A percentile compares a stretch with the other conserved stretches of the same genome.
phyloP scores from a whole-genome alignment of 2,797 vertebrate genomes.

The Xenentodon cancila region DNA sequence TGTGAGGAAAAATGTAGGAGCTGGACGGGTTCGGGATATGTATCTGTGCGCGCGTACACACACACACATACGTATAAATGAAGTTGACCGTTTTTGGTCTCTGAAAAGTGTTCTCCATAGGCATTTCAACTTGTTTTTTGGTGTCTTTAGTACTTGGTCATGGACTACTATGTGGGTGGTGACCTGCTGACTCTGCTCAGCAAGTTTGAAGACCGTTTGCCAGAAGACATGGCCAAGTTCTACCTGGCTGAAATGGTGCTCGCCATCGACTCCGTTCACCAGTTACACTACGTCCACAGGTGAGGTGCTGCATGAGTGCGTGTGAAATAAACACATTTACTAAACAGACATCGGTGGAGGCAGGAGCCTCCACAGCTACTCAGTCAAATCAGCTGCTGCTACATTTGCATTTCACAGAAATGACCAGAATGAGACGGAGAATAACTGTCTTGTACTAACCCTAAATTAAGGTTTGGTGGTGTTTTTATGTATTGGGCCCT shows the following conservation, averaged over 20 bases:
- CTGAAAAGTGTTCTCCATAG: not conserved
- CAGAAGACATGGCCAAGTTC: conserved; percentile 98
- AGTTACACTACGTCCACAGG: conserved; percentile 99
- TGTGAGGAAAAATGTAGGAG: conserved; percentile 22
- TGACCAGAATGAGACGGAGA: too few relatives aligned
- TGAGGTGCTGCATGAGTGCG: conserved; percentile 59
- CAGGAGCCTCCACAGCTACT: too few relatives aligned
- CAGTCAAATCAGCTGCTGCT: too few relatives aligned
- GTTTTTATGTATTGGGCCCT: too few relatives aligned
- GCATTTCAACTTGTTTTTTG: not conserved
- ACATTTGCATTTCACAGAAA: too few relatives aligned
- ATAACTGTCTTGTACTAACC: too few relatives aligned
- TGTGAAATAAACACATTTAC: not conserved
- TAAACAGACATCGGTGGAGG: not conserved
- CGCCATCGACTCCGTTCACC: conserved; percentile 97
- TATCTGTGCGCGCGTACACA: too few relatives aligned
- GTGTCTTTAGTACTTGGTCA: conserved; percentile 91
- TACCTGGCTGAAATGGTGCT: conserved; percentile 99
- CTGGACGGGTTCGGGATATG: not conserved
- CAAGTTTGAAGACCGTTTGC: conserved; percentile 97
- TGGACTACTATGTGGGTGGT: conserved; percentile 99
- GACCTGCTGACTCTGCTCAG: conserved; percentile 97
- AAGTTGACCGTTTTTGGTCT: too few relatives aligned
- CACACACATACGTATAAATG: not conserved
- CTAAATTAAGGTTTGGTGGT: too few relatives aligned